These are phyloP conservation scores for Eriosoma lanigerum DNA, from an alignment of 1,140 invertebrate genomes.

Conservation along the genomic window DNA sequence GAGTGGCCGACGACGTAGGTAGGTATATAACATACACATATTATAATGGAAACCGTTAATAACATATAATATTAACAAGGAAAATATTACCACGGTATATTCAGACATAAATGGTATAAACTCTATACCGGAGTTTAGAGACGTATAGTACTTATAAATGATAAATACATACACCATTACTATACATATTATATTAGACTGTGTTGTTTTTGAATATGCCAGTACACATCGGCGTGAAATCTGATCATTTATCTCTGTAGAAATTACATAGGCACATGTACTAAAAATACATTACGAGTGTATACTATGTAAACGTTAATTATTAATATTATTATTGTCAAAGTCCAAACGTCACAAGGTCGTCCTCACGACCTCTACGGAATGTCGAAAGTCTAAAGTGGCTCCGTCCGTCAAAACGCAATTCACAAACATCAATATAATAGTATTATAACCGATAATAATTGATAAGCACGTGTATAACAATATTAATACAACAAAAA, in stretches of 20 bases:
- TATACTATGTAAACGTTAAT: too few species aligned
- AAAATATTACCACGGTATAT: too few species aligned
- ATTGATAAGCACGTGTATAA: not conserved
- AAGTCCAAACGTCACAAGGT: conserved; percentile 25
- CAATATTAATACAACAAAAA: too few species aligned
- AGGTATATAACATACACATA: not conserved
- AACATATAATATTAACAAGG: not conserved
- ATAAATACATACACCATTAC: too few species aligned
- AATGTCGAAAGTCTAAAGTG: not conserved
- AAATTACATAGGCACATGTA: not conserved
- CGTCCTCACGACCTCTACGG: not conserved
- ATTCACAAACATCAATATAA: not conserved
- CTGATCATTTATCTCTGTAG: too few species aligned
- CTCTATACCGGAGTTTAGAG: too few species aligned
- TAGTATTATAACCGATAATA: not conserved
- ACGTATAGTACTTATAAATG: too few species aligned
- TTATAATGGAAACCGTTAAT: not conserved
- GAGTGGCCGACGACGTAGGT: too few species aligned
- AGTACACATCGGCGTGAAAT: too few species aligned
- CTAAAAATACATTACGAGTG: not conserved
- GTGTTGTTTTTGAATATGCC: too few species aligned
- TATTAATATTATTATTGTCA: not conserved
- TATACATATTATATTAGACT: too few species aligned
- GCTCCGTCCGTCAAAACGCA: not conserved
- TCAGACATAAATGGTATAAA: too few species aligned